phyloP scores from a whole-genome alignment of 2,888 invertebrate species.

The Eremobia ochroleuca region DNA sequence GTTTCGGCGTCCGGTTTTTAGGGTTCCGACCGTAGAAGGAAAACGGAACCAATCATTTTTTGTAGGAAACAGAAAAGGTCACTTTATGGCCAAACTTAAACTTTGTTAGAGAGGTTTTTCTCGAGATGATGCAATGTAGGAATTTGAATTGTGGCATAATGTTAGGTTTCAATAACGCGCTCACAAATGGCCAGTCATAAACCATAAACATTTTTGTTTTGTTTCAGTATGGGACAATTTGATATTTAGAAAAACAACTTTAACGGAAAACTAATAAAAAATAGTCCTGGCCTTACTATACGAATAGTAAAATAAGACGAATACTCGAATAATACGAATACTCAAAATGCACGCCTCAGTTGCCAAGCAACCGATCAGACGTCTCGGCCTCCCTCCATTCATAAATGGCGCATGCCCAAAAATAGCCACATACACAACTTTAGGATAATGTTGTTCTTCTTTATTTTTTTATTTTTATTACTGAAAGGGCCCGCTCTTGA shows the following conservation, averaged over 20 bases:
- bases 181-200: background rate
- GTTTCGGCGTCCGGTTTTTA: background rate
- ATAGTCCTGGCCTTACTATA: no score
- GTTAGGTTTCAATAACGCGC: background rate
- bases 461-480: no score
- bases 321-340: background rate
- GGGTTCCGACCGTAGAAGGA: background rate
- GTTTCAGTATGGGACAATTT: no score
- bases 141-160: background rate
- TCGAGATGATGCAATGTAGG: background rate
- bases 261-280: background rate
- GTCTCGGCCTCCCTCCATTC: slow-evolving; percentile 74
- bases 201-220: no score
- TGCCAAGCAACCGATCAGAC: slow-evolving; percentile 79
- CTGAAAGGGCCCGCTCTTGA: no score
- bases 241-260: background rate
- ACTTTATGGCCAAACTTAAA: no score
- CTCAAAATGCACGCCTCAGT: slow-evolving; percentile 55
- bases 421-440: slow-evolving; percentile 69
- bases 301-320: background rate
- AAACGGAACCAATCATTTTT: background rate
- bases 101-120: background rate
- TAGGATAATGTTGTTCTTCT: background rate
- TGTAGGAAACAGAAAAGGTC: background rate
- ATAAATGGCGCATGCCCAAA: slow-evolving; percentile 71